Conservation (phyloP, 2,888 invertebrate species). For the Invenusta paracnida region DNA sequence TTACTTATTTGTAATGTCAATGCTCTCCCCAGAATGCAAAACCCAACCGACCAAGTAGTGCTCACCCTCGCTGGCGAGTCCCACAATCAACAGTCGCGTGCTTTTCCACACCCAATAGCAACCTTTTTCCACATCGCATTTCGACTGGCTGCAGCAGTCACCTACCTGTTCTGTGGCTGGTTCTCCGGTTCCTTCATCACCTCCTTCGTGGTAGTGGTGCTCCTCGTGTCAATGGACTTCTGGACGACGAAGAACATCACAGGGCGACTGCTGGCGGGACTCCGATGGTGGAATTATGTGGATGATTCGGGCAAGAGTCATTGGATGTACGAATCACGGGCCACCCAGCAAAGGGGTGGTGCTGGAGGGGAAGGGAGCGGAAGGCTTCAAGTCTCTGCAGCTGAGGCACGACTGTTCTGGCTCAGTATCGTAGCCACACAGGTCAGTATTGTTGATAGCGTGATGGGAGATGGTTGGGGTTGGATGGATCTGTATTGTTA, state of each 20-base stretch:
- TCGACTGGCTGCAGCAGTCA: slow-evolving; percentile 70
- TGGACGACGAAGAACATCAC: slow-evolving; percentile 73
- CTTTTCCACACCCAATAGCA: slow-evolving; percentile 71
- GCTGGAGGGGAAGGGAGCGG: too few relatives aligned
- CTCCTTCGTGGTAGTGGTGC: slow-evolving; percentile 83
- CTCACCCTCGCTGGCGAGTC: slow-evolving; percentile 3
- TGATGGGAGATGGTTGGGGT: too few relatives aligned
- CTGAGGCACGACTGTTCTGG: slow-evolving; percentile 38
- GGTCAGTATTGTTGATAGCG: too few relatives aligned
- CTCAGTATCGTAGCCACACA: not conserved
- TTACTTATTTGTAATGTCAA: too few relatives aligned
- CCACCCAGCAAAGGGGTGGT: not conserved
- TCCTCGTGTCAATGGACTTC: slow-evolving; percentile 91
- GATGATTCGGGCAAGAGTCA: slow-evolving; percentile 93
- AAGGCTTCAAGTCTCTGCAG: too few relatives aligned
- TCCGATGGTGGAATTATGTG: slow-evolving; percentile 99
- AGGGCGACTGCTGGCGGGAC: slow-evolving; percentile 85
- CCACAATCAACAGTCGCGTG: not conserved
- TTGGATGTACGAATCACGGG: slow-evolving; percentile 89
- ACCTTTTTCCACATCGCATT: slow-evolving; percentile 86
- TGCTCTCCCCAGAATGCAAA: too few relatives aligned
- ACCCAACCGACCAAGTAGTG: slow-evolving; percentile 33
- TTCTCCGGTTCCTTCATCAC: slow-evolving; percentile 87
- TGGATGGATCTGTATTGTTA: too few relatives aligned
- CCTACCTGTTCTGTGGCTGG: slow-evolving; percentile 82